Evolutionary conservation across 2,888 invertebrate genomes (phyloP), one percentile per base, ranked within the genome.

Genomic region (Calliphora vomitoria): DNA sequence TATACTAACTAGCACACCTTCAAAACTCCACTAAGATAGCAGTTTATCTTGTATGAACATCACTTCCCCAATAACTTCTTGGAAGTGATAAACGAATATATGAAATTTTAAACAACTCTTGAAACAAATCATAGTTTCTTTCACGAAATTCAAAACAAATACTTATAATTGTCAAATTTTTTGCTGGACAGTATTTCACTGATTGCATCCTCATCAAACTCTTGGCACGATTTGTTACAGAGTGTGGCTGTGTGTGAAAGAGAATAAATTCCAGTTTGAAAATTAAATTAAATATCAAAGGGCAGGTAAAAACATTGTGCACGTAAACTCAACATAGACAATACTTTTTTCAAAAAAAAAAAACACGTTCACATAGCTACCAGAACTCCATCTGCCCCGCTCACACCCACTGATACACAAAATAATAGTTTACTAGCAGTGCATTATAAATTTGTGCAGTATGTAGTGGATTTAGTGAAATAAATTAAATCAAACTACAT

Each of bases 231-330:
- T 53, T 53, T 72, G 31, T 44, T 25, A 41, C 11, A 62, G n/a
- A 71, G 62, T 15, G 15, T n/a, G 66, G 15, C 41, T 25, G 20
- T 13, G 53, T 71, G 38, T 53, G 35, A 44, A 69, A 38, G 55
- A 64, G 44, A 55, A 76, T 74, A 82, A 80, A 83, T 80, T 62
- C 47, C 82, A 66, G 76, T 83, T 83, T 86, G 74, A 82, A 80
- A 86, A 86, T 82, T 83, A 87, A 83, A 87, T 83, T 83, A 87
- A 87, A 83, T 83, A 80, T 50, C 80, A 86, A 83, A 83, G 86
- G 69, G 80, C 69, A 72, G 78, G 64, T 78, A n/a, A 50, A 76
- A 74, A 55, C 64, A 53, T 55, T 44, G 41, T 71, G 55, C 62
- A 25, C 50, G n/a, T 31, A 69, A 71, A 79, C 11, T 15, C 55